Percentiles rank a stretch among this genome's conserved stretches.
Conservation (phyloP, 2,797 vertebrate species). For the Thaleichthys pacificus region DNA sequence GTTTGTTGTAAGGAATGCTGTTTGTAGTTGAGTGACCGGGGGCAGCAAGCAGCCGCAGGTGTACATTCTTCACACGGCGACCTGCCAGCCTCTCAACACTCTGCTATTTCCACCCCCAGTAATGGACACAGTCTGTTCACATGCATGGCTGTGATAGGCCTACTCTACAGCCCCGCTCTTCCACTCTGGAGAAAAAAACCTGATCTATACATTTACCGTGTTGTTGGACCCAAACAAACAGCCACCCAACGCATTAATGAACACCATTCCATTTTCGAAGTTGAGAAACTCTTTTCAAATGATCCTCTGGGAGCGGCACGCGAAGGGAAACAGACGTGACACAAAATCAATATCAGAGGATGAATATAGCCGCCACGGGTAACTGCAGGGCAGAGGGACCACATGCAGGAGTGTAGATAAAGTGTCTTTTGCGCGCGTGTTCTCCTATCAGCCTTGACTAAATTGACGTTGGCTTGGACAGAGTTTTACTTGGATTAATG, state of each 20-base stretch:
- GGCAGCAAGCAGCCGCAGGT: constrained; percentile 57
- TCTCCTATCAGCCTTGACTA: neutral
- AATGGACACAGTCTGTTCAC: constrained; percentile 50
- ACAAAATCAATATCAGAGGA: constrained; percentile 44
- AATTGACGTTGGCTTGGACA: neutral
- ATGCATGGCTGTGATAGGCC: constrained; percentile 1
- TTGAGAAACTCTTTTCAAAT: constrained; percentile 39
- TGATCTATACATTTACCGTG: constrained; percentile 30
- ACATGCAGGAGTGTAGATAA: constrained; percentile 7
- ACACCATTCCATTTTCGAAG: constrained; percentile 34
- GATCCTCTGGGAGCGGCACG: constrained; percentile 38
- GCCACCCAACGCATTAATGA: constrained; percentile 22
- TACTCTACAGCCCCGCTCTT: neutral
- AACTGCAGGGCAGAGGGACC: constrained; percentile 5
- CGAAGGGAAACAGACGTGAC: constrained; percentile 24
- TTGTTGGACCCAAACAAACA: constrained; percentile 40
- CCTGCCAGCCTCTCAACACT: constrained; percentile 57
- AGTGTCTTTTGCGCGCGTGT: constrained; percentile 2
- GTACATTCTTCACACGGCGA: constrained; percentile 52
- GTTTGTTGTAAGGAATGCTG: constrained; percentile 53
- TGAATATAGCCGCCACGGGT: constrained; percentile 19
- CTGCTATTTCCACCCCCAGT: constrained; percentile 56
- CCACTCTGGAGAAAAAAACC: neutral
- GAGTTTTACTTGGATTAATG: constrained; percentile 5
- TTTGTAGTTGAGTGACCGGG: constrained; percentile 56